Evolutionary conservation across 2,888 invertebrate genomes (phyloP), one percentile per base, ranked within the genome.

Genomic region (Graphium colonna): DNA sequence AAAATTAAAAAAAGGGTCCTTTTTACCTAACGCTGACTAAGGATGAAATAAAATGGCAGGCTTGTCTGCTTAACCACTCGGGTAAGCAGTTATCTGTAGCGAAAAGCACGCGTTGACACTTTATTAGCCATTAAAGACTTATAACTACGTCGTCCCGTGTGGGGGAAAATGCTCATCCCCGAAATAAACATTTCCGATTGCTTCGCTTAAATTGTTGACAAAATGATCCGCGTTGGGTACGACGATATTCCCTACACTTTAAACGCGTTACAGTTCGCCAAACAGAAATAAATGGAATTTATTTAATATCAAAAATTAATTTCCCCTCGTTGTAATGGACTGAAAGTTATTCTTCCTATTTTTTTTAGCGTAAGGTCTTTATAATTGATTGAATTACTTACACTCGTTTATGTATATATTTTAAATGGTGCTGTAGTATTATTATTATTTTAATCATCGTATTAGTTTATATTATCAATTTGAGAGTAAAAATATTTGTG

Each of bases 121-220:
- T 85, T 84, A 86, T 86, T 83, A 82, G 79, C 79, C 79, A 84
- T 86, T 86, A 83, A 82, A 81, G 74, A 82, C 77, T 79, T 76
- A 77, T 86, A 86, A 86, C 82, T 83, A 82, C 71, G 72, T 75
- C 75, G 73, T 75, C 77, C 76, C 76, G 77, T 72, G 75, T 77
- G 73, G 62, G 66, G 73, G 73, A 71, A 76, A 81, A 76, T 73
- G 69, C 73, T 56, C 60, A 65, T 75, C 69, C 73, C 73, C 78
- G 78, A 81, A 85, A 85, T 84, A 85, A 86, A 85, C 86, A 85
- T 85, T 86, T 85, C 83, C 83, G 84, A 81, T 79, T 78, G 66
- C 73, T 69, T 64, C 81, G 78, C 77, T 82, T 82, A 85, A 84
- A 83, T 86, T 82, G 83, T 85, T 82, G 80, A 80, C 82, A 75